These are phyloP conservation scores for Aphyosemion australe DNA, from an alignment of 2,113 vertebrate genomes.

Conservation along the genomic window DNA sequence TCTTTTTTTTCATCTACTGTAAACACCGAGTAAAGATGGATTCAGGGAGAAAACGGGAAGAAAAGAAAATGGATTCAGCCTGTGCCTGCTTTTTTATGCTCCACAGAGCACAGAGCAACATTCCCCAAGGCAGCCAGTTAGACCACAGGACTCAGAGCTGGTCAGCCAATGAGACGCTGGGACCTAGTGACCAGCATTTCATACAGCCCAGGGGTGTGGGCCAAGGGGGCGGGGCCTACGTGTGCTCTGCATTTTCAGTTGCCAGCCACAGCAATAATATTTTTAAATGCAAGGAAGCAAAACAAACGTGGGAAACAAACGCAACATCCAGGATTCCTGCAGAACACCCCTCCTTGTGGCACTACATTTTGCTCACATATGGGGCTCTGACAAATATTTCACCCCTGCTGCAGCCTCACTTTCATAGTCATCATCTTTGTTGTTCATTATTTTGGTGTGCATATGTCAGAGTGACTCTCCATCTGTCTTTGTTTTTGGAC, in stretches of 20 bases:
- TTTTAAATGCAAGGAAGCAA: background rate
- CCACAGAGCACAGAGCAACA: slow-evolving; percentile 64
- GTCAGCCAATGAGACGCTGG: slow-evolving; percentile 64
- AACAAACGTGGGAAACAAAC: background rate
- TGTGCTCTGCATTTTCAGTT: slow-evolving; percentile 13
- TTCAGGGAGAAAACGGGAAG: slow-evolving; percentile 27
- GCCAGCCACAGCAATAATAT: slow-evolving; percentile 13
- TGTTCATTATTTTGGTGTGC: slow-evolving; percentile 46
- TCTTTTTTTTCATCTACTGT: background rate
- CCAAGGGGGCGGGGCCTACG: slow-evolving; percentile 50
- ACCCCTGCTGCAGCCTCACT: slow-evolving; percentile 35
- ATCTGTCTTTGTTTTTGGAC: slow-evolving; percentile 61
- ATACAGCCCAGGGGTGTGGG: slow-evolving; percentile 70
- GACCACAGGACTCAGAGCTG: slow-evolving; percentile 35
- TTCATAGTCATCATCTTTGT: slow-evolving; percentile 34
- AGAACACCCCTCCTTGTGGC: slow-evolving; percentile 39
- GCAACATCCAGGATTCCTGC: background rate
- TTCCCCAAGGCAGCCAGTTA: slow-evolving; percentile 71
- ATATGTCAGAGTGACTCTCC: slow-evolving; percentile 62
- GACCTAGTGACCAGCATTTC: slow-evolving; percentile 77
- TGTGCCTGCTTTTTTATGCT: slow-evolving; percentile 57
- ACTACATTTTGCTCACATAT: slow-evolving; percentile 38
- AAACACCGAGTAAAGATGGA: slow-evolving; percentile 50
- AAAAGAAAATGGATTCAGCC: slow-evolving; percentile 40
- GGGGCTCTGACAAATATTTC: slow-evolving; percentile 39